Evolutionary conservation across 2,888 invertebrate species (phyloP), one percentile per base, ranked within the genome.

Genomic region (Cephus nigrinus): DNA sequence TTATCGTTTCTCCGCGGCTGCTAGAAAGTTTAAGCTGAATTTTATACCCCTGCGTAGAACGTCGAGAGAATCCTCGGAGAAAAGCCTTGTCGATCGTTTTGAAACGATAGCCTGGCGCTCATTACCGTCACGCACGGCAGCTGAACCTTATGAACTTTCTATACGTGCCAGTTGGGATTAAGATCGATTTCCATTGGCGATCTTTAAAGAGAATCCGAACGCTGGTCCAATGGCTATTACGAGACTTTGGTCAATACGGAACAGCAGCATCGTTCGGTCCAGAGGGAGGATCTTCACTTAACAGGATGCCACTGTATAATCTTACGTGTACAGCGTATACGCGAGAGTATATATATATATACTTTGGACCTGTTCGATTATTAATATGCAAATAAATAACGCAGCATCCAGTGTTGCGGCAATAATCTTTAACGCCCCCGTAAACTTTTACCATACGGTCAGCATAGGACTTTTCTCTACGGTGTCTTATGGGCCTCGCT

Each of bases 361-460:
- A 23, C 9, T 23, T 55, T 23, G 23, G 55, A 55, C 23, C 23
- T 71, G 74, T 78, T 75, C 73, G 75, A 78, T 80, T 69, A 74
- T 76, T 68, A 73, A 76, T 75, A 75, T 76, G 75, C 36, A 75
- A 78, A 78, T 80, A 75, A 75, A 80, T 75, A 40, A 76, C 69
- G 75, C 76, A 75, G 31, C 73, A 33, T 40, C 23, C 72, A 71
- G 5, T 69, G 76, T 81, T 80, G 80, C 75, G 31, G 81, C 78
- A 80, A 79, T 80, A 74, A 74, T 80, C 78, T 79, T 80, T 78
- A 23, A 75, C 81, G 81, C 79, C 80, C 79, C 80, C 78, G 75
- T 81, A 78, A 80, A 81, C 82, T 81, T 81, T 82, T 76, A 68
- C 75, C 75, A 69, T 78, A 76, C 71, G 75, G 74, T 71, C 77